Evolutionary conservation across 2,797 vertebrate genomes (phyloP).

Genomic region (Helarctos malayanus): DNA sequence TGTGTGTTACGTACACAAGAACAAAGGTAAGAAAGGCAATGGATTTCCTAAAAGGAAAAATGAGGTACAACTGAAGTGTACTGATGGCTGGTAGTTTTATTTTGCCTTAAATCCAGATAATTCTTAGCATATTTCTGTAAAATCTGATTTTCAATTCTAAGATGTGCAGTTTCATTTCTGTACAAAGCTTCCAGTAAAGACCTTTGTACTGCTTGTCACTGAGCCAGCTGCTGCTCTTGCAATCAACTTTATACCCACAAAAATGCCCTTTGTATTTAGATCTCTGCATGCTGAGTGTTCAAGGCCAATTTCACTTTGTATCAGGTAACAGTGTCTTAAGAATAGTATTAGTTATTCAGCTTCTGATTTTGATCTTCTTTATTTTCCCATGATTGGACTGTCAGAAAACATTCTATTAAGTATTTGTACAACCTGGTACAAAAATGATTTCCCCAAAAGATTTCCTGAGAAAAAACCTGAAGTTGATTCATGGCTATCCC

Average conservation of each 20-base stretch:
- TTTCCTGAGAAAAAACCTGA: constrained; percentile 78
- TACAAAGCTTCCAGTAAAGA: neutral
- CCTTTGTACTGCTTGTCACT: constrained; percentile 57
- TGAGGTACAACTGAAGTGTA: neutral
- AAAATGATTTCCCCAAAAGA: constrained; percentile 60
- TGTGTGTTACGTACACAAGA: neutral
- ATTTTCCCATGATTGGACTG: neutral
- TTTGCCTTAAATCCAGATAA: neutral
- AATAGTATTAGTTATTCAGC: neutral
- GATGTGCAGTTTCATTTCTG: neutral
- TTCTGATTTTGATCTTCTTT: neutral
- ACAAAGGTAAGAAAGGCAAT: neutral
- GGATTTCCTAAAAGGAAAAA: neutral
- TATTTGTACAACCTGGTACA: neutral
- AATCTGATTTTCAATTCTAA: constrained; percentile 36
- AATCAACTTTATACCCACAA: neutral
- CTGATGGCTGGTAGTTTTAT: neutral
- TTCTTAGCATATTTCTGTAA: neutral
- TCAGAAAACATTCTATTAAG: neutral
- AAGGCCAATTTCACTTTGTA: neutral
- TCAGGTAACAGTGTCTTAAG: neutral
- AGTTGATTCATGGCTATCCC: constrained; percentile 79
- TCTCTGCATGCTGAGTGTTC: neutral
- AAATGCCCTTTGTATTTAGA: constrained; percentile 38
- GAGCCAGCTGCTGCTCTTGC: neutral